phyloP scores from a whole-genome alignment of 92 coral and sea anemone genomes.

The Palythoa grandiflora region DNA sequence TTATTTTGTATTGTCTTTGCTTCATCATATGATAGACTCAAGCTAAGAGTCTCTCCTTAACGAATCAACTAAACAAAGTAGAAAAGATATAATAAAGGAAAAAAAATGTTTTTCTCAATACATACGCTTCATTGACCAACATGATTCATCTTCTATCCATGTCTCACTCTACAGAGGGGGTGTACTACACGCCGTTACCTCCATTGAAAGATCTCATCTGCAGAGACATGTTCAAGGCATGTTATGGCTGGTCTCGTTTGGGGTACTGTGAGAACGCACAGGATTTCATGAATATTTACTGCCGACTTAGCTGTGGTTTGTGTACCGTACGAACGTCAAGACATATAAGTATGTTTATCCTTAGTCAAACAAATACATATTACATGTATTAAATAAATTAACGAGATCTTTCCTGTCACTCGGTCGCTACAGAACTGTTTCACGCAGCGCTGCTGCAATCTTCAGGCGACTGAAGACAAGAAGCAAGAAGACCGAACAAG shows the following conservation, averaged over 20 bases:
- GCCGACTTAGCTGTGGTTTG: constrained; percentile 76
- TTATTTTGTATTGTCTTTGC: too few relatives aligned
- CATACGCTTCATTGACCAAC: neutral
- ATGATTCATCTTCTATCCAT: neutral
- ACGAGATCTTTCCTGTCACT: neutral
- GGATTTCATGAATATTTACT: constrained; percentile 74
- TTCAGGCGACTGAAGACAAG: neutral
- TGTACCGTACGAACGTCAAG: constrained; percentile 57
- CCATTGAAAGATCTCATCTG: constrained; percentile 56
- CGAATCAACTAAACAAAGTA: too few relatives aligned
- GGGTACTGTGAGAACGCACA: constrained; percentile 72
- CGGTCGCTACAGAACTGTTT: too few relatives aligned
- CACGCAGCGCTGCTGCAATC: too few relatives aligned
- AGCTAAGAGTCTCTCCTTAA: too few relatives aligned
- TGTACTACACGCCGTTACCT: constrained; percentile 30
- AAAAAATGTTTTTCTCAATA: neutral
- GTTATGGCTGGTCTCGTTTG: constrained; percentile 79
- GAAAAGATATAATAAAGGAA: too few relatives aligned
- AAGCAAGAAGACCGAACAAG: neutral
- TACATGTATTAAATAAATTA: neutral
- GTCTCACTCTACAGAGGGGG: constrained; percentile 30
- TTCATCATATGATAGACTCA: too few relatives aligned
- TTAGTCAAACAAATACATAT: neutral
- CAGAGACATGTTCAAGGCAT: constrained; percentile 68
- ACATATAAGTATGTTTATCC: constrained; percentile 53